Evolutionary conservation across 2,888 invertebrate genomes (phyloP).

Genomic region (Parnassius glacialis): DNA sequence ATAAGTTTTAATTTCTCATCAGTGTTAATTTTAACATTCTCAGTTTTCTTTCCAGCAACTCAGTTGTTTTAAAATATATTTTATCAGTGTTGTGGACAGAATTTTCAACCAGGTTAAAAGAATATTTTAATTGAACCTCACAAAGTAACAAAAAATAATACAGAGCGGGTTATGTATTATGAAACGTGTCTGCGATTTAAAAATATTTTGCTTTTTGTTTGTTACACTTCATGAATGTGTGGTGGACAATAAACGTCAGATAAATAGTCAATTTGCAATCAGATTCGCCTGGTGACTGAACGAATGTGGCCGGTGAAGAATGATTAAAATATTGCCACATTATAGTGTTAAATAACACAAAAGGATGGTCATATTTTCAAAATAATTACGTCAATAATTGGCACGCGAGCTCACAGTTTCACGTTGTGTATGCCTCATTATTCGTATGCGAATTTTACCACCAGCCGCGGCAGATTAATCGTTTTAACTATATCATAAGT

Average conservation of each 20-base stretch:
- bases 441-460: slow-evolving; percentile 71
- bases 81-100: slow-evolving; percentile 26
- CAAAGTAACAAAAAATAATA: slow-evolving; percentile 15
- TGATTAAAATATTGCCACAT: slow-evolving; percentile 68
- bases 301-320: slow-evolving; percentile 51
- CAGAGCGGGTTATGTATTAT: slow-evolving; percentile 23
- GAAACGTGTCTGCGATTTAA: slow-evolving; percentile 18
- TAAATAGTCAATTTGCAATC: slow-evolving; percentile 69
- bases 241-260: slow-evolving; percentile 39
- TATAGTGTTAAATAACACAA: slow-evolving; percentile 70
- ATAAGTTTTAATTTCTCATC: slow-evolving; percentile 4
- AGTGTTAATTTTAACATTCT: not conserved
- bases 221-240: slow-evolving; percentile 40
- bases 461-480: slow-evolving; percentile 77
- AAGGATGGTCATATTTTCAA: slow-evolving; percentile 74
- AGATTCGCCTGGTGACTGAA: slow-evolving; percentile 49
- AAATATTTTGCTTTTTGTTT: slow-evolving; percentile 27
- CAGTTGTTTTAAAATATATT: slow-evolving; percentile 16
- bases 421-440: slow-evolving; percentile 65
- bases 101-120: slow-evolving; percentile 22
- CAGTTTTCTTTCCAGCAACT: not conserved
- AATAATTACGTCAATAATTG: slow-evolving; percentile 80
- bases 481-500: slow-evolving; percentile 77
- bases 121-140: slow-evolving; percentile 30
- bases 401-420: slow-evolving; percentile 63